These are phyloP conservation scores for Condylura cristata DNA, from an alignment of 2,113 vertebrate species.

Conservation along the genomic window DNA sequence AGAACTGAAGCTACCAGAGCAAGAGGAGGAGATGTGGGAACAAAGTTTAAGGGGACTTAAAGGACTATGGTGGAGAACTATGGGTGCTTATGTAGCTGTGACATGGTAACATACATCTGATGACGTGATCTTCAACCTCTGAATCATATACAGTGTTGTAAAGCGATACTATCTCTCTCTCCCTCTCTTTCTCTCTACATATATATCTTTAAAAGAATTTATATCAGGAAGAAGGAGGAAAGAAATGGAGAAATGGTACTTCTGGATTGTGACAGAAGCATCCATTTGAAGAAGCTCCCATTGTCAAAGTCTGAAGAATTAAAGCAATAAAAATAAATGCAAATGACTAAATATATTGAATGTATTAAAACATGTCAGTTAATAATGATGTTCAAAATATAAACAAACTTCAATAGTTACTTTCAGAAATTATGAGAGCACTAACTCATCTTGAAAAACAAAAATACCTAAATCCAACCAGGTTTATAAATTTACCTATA, in stretches of 20 bases:
- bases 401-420: slow-evolving; percentile 4
- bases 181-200: too few species aligned
- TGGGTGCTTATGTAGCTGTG: too few species aligned
- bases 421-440: not conserved
- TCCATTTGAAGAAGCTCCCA: not conserved
- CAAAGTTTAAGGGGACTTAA: too few species aligned
- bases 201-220: too few species aligned
- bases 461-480: not conserved
- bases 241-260: not conserved
- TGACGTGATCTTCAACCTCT: too few species aligned
- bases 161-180: too few species aligned
- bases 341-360: not conserved
- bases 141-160: too few species aligned
- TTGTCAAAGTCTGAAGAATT: not conserved
- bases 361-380: not conserved
- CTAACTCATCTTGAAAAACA: slow-evolving; percentile 23
- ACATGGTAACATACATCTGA: too few species aligned
- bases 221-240: too few species aligned
- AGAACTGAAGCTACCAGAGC: too few species aligned
- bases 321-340: not conserved
- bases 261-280: not conserved
- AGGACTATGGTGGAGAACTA: too few species aligned
- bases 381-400: slow-evolving; percentile 9
- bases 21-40: too few species aligned
- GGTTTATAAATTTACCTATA: not conserved